Evolutionary conservation across 2,113 vertebrate genomes (phyloP).

Genomic region (Mesembrinibis cayennensis): DNA sequence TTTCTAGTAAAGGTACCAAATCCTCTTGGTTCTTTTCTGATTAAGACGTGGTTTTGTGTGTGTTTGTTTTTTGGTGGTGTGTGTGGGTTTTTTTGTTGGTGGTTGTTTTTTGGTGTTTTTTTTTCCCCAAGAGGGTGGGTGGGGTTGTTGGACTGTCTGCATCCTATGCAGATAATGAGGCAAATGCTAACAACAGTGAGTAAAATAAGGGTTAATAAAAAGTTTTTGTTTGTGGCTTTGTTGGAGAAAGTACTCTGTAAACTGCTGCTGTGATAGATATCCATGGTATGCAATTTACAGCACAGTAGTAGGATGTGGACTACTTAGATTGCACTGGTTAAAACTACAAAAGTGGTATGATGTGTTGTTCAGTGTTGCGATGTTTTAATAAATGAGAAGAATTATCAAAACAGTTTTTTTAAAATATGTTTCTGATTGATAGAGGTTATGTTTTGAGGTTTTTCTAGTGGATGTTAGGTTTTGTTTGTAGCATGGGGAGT

Average conservation of each 20-base stretch:
- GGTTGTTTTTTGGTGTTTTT: no score
- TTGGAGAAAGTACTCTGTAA: slow-evolving; percentile 18
- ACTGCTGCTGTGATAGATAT: background rate
- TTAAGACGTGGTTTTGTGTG: background rate
- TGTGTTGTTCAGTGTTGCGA: background rate
- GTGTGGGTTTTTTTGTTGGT: background rate
- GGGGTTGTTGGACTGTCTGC: background rate
- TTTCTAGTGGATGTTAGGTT: background rate
- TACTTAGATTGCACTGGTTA: background rate
- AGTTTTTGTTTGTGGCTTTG: background rate
- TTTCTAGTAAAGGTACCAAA: background rate
- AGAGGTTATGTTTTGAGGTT: background rate
- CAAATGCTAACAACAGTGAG: background rate
- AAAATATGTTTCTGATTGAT: background rate
- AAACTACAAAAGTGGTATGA: slow-evolving; percentile 8
- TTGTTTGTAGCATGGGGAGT: background rate
- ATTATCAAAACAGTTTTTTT: background rate
- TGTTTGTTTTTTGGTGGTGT: background rate
- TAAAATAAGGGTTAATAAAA: slow-evolving; percentile 14
- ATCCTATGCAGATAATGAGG: background rate
- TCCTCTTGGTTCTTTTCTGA: background rate
- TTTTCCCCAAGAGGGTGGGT: background rate
- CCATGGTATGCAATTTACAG: background rate
- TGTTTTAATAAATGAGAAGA: background rate
- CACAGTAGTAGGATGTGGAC: background rate